Evolutionary conservation across 2,888 invertebrate species (phyloP), one percentile per base, ranked within the genome.

Genomic region (Acleris holmiana): DNA sequence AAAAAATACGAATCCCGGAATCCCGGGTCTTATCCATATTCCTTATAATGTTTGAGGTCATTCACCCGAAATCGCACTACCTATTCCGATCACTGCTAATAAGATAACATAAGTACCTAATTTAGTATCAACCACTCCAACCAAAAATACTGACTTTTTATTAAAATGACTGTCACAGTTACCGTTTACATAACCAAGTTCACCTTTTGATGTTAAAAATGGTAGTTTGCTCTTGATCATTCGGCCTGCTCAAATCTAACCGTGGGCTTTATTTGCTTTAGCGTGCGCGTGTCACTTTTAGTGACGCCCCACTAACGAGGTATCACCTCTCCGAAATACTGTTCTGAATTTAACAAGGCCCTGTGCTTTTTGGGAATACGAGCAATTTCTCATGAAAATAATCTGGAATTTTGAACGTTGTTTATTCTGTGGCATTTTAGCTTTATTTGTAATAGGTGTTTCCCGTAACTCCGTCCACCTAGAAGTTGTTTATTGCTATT

Each of bases 261-360:
- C 58, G 73, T 41, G 44, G 55, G 49, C 29, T 19, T n/a, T 79
- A 76, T 84, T 84, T 80, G 76, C 76, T 78, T 80, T 82, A 72
- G 75, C 83, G 71, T 68, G 68, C 62, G 69, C 69, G 78, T 85
- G 84, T 79, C 72, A 85, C 73, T 80, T 84, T 83, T 84, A 74
- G 79, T 76, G 71, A 71, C 71, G 62, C 69, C 70, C 67, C 76
- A 74, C 75, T 76, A 81, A 76, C 73, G 73, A 71, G 71, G 69
- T 71, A 66, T 71, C 68, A 69, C 67, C 61, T 66, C 67, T 62
- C 61, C 63, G 59, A 71, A 67, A 68, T 58, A 53, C 63, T 65
- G 68, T 64, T 60, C 66, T 46, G 48, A 64, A 64, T 53, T 49
- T 54, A 64, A 60, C 66, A 61, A 60, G 56, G 19, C 46, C 50